Evolutionary conservation across 2,888 invertebrate species (phyloP).

Genomic region (Teleogryllus oceanicus): DNA sequence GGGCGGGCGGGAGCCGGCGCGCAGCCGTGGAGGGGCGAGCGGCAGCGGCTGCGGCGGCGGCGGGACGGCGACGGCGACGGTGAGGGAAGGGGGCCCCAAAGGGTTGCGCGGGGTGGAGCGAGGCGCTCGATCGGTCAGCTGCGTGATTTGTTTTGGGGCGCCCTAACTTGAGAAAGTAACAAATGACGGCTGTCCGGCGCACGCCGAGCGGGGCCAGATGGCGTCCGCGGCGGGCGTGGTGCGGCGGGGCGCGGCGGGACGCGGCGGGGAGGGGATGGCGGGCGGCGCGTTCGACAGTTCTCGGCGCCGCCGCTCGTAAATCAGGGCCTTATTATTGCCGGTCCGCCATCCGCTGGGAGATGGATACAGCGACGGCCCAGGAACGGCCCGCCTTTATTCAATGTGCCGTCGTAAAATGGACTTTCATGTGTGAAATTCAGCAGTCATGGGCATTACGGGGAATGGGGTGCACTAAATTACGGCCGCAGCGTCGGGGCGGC

Average conservation of each 20-base stretch:
- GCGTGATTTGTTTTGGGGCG: constrained; percentile 39
- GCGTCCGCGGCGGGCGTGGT: constrained; percentile 33
- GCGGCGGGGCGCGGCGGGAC: neutral
- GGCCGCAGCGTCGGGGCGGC: constrained; percentile 28
- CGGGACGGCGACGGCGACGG: neutral
- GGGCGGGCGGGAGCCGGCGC: no score
- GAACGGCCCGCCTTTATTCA: constrained; percentile 42
- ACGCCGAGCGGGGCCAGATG: constrained; percentile 36
- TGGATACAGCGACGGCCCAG: constrained; percentile 42
- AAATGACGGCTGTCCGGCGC: constrained; percentile 39
- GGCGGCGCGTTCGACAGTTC: constrained; percentile 34
- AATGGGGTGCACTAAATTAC: constrained; percentile 43
- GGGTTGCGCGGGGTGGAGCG: constrained; percentile 26
- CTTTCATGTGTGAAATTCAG: constrained; percentile 43
- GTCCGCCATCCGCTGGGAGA: constrained; percentile 40
- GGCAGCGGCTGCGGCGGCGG: no score
- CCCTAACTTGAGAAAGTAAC: constrained; percentile 40
- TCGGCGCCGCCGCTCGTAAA: constrained; percentile 41
- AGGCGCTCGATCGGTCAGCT: constrained; percentile 33
- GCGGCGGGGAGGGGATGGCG: constrained; percentile 24
- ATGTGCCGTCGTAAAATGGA: constrained; percentile 44
- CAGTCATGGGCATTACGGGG: constrained; percentile 43
- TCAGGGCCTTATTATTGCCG: constrained; percentile 43
- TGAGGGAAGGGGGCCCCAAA: neutral
- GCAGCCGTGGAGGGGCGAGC: no score